Base-by-base conservation (phyloP, 2,888 invertebrate species). In the Opisthograptis luteolata region DNA sequence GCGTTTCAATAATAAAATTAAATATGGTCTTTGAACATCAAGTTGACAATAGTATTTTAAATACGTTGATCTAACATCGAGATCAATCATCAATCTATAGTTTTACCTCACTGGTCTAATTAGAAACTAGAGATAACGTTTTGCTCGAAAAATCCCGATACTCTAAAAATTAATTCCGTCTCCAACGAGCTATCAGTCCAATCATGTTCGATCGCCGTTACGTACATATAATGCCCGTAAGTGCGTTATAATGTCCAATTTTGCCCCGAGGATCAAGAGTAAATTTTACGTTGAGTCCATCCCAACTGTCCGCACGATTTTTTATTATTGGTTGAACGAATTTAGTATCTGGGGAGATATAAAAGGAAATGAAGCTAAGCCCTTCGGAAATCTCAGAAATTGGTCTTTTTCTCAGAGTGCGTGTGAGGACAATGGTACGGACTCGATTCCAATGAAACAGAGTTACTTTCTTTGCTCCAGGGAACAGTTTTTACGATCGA, bases 301-400 rank as follows among this genome's bases (percentile, higher is more conserved):
- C 79, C 67, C 74, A 72, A 77, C 74, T 83, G 86, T 81, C 81
- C 80, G 78, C 73, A 77, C 83, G 79, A 84, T 87, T 88, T 86
- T 88, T 88, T 87, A 88, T 87, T 87, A 87, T 87, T 86, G 87
- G 81, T 76, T 81, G 85, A 86, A 85, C 87, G 88, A 88, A 88
- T 88, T 87, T 87, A 88, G 87, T 87, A 85, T 86, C 88, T 82
- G 74, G 88, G 88, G 88, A 89, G 87, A 85, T 86, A 88, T 89
- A 88, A 89, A 88, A 89, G 88, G 86, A 88, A 89, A 89, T 88
- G 88, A 88, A 88, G 81, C 87, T 86, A 88, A 87, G 88, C 88
- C 88, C 88, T 88, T 88, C 84, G 88, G 87, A 88, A 88, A 87
- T 89, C 88, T 87, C 76, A 84, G 88, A 87, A 85, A 88, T 88